Conservation (phyloP, 1,140 invertebrate species). For the Bemisia tabaci region DNA sequence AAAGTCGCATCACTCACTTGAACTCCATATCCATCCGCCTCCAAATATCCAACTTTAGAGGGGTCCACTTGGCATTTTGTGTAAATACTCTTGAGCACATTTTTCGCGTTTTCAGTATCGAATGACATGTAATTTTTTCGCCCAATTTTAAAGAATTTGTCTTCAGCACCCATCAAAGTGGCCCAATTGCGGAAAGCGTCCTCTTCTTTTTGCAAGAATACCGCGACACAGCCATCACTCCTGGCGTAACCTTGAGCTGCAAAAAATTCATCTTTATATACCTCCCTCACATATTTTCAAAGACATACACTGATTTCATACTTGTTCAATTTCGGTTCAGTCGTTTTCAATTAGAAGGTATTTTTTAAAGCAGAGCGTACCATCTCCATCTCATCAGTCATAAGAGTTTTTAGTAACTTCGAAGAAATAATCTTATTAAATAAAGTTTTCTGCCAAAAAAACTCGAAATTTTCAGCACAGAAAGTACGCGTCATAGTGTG, state of each 20-base stretch:
- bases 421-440: no score
- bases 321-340: no score
- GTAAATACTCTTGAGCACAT: constrained; percentile 45
- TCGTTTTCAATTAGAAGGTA: no score
- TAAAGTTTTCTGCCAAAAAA: no score
- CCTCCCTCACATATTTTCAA: no score
- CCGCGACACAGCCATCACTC: constrained; percentile 39
- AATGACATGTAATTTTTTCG: constrained; percentile 41
- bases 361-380: no score
- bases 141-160: constrained; percentile 40
- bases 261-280: neutral
- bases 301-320: no score
- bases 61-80: constrained; percentile 44
- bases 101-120: constrained; percentile 33
- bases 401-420: no score
- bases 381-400: no score
- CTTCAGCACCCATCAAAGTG: constrained; percentile 41
- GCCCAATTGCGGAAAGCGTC: constrained; percentile 41
- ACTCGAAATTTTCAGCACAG: no score
- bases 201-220: constrained; percentile 38
- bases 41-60: constrained; percentile 47
- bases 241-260: constrained; percentile 43
- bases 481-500: no score
- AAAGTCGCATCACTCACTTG: no score
- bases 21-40: constrained; percentile 47